phyloP scores from a whole-genome alignment of 2,797 vertebrate species.

The Crenuchus spilurus region DNA sequence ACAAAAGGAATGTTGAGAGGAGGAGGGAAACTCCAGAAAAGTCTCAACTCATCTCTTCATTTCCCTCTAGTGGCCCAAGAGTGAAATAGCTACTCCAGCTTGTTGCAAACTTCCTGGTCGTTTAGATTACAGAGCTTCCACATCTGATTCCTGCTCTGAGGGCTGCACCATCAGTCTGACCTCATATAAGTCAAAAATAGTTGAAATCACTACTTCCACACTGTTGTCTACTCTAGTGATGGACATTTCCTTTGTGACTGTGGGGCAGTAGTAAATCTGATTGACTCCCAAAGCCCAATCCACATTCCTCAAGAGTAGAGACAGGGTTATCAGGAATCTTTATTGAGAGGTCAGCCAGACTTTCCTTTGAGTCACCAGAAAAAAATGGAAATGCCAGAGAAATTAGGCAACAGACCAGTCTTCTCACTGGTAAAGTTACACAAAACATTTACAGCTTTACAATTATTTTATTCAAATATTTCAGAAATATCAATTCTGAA shows the following conservation, averaged over 20 bases:
- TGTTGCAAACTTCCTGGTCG: background rate
- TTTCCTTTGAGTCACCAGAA: constrained; percentile 20
- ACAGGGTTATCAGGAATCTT: constrained; percentile 46
- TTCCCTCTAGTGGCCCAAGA: constrained; percentile 79
- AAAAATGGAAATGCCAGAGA: constrained; percentile 31
- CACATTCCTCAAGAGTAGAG: constrained; percentile 46
- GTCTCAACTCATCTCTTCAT: constrained; percentile 66
- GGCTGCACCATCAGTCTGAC: background rate
- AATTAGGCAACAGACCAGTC: constrained; percentile 28
- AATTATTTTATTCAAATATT: no score
- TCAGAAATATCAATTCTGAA: no score
- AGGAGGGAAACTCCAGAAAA: constrained; percentile 35
- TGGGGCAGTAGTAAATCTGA: constrained; percentile 45
- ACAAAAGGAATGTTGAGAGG: constrained; percentile 64
- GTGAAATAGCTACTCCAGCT: background rate
- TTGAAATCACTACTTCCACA: constrained; percentile 1
- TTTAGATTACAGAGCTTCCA: background rate
- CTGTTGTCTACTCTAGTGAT: background rate
- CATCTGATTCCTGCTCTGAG: background rate
- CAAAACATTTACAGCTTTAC: no score
- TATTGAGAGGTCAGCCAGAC: constrained; percentile 50
- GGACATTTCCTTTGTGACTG: constrained; percentile 40
- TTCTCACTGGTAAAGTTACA: no score
- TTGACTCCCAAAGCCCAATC: constrained; percentile 39
- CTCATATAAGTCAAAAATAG: background rate